phyloP scores from a whole-genome alignment of 2,113 vertebrate genomes.

The Atherinomorus stipes region DNA sequence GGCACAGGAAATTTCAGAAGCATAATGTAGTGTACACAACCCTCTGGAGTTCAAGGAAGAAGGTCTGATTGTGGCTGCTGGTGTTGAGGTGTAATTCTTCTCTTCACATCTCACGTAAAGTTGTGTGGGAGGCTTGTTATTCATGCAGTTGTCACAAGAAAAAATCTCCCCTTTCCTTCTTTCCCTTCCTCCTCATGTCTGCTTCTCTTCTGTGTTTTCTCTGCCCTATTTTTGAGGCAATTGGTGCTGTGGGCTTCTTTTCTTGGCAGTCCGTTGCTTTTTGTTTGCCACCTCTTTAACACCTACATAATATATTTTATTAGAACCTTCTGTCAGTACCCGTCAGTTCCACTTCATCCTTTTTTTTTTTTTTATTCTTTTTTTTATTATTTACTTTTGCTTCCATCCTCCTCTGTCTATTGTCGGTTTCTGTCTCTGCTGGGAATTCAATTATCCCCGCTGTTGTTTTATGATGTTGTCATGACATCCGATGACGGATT shows the following conservation, averaged over 20 bases:
- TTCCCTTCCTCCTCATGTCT: slow-evolving; percentile 10
- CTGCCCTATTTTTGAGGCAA: slow-evolving; percentile 55
- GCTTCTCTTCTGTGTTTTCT: slow-evolving; percentile 24
- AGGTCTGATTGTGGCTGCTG: slow-evolving; percentile 35
- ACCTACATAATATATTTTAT: slow-evolving; percentile 81
- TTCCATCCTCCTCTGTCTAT: slow-evolving; percentile 56
- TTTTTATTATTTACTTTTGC: slow-evolving; percentile 27
- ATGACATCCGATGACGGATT: slow-evolving; percentile 80
- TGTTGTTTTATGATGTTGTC: slow-evolving; percentile 82
- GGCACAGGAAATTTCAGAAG: slow-evolving; percentile 4
- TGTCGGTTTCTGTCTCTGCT: slow-evolving; percentile 61
- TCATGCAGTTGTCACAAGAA: slow-evolving; percentile 71
- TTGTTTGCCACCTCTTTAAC: slow-evolving; percentile 75
- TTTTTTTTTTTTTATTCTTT: slow-evolving; percentile 20
- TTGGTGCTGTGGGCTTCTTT: slow-evolving; percentile 46
- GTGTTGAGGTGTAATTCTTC: slow-evolving; percentile 67
- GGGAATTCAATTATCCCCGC: slow-evolving; percentile 81
- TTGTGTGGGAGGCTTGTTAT: slow-evolving; percentile 71
- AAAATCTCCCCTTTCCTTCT: slow-evolving; percentile 4
- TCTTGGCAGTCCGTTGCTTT: slow-evolving; percentile 49
- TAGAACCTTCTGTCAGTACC: slow-evolving; percentile 71
- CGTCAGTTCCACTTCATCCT: slow-evolving; percentile 69
- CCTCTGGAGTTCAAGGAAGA: slow-evolving; percentile 7
- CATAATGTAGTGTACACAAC: slow-evolving; percentile 13
- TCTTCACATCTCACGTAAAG: slow-evolving; percentile 62